Conservation (phyloP, 2,113 vertebrate genomes). For the Caranx ignobilis region DNA sequence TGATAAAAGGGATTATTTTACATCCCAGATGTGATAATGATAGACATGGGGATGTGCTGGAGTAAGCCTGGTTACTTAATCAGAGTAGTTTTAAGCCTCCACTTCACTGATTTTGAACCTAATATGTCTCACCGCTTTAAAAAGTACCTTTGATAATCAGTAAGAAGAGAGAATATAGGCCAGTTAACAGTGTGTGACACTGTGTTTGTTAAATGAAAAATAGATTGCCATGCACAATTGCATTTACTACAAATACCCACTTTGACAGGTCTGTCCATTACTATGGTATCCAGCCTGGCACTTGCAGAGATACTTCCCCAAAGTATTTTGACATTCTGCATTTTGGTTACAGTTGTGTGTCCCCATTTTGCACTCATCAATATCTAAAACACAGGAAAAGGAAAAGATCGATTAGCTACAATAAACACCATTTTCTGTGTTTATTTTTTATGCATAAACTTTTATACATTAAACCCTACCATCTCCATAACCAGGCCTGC, state of each 20-base stretch:
- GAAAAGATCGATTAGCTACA: not conserved
- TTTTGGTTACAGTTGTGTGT: slow-evolving; percentile 82
- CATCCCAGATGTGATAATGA: not conserved
- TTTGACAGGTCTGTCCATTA: slow-evolving; percentile 70
- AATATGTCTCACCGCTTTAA: not conserved
- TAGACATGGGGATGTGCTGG: not conserved
- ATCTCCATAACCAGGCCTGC: not conserved
- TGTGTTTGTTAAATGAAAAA: not conserved
- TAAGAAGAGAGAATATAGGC: not conserved
- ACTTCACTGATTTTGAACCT: not conserved
- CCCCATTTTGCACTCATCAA: slow-evolving; percentile 85
- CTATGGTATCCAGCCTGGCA: slow-evolving; percentile 71
- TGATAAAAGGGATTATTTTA: not conserved
- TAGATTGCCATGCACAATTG: not conserved
- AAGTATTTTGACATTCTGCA: slow-evolving; percentile 81
- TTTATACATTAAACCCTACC: no score
- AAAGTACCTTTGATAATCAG: not conserved
- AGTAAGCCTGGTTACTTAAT: not conserved
- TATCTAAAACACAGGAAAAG: slow-evolving; percentile 77
- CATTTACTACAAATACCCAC: slow-evolving; percentile 56
- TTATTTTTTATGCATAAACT: not conserved
- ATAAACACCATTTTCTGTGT: accelerated
- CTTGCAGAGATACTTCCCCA: slow-evolving; percentile 82
- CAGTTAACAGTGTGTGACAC: not conserved
- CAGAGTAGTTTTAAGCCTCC: not conserved